Conservation (phyloP, 2,113 vertebrate genomes). For the Cettia cetti region DNA sequence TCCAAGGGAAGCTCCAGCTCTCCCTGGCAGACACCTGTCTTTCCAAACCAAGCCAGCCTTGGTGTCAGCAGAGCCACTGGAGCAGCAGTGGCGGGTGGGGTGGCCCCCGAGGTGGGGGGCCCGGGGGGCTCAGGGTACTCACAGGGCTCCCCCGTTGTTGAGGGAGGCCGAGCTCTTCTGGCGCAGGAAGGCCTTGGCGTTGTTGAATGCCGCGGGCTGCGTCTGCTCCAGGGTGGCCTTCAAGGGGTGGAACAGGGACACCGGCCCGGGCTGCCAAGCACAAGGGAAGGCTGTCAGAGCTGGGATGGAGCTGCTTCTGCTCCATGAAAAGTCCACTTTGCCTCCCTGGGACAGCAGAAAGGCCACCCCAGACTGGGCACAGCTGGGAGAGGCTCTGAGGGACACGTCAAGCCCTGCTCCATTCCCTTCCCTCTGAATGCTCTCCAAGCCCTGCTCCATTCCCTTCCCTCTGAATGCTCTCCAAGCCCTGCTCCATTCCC, state of each 20-base stretch:
- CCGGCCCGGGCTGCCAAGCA: conserved; percentile 68
- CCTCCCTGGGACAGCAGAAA: background rate
- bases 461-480: no score
- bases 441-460: no score
- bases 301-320: background rate
- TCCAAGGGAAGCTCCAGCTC: no score
- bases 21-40: no score
- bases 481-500: no score
- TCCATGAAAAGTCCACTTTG: background rate
- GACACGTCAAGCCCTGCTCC: background rate
- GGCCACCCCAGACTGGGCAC: no score
- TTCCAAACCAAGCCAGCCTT: background rate
- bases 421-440: no score
- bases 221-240: conserved; percentile 82
- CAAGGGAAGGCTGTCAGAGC: background rate
- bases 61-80: background rate
- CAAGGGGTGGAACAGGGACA: conserved; percentile 77
- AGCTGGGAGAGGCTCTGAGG: background rate
- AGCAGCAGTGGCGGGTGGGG: accelerated
- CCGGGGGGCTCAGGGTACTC: conserved; percentile 60
- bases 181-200: conserved; percentile 77
- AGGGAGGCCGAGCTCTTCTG: conserved; percentile 83
- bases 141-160: conserved; percentile 88
- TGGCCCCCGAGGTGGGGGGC: background rate
- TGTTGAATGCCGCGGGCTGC: conserved; percentile 68